Evolutionary conservation across 2,888 invertebrate species (phyloP), one percentile per base, ranked within the genome.

Genomic region (Acrobeloides nanus): DNA sequence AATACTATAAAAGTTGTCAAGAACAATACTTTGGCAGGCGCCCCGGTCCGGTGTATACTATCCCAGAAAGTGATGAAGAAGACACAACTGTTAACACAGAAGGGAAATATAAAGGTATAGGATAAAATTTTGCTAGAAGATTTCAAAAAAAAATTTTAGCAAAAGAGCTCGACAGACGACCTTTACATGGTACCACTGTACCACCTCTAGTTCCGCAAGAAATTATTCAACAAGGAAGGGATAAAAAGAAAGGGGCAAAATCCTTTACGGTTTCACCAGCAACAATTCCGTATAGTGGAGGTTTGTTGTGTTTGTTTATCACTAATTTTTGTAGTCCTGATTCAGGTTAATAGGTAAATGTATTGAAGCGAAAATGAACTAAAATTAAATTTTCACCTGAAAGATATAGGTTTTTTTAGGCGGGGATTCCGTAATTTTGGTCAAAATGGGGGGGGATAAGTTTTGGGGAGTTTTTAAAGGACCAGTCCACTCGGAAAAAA

Each of bases 21-120:
- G 23, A 39, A n/a, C 44, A 50, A 50, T 27, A 51, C 37, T 26
- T 37, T 29, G n/a, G 34, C 37, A 64, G 67, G 46, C 55, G 71
- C 15, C 68, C 73, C 0, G 69, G 72, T 15, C 67, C 72, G 5
- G 72, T 73, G n/a, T 72, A 73, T 48, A 73, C 73, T 7, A 73
- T 73, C 15, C 67, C 69, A 5, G 73, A 73, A 51, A 70, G 72
- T 40, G 72, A 73, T 29, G 67, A 68, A 47, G 66, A 62, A 31
- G 61, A 43, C 3, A 26, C 56, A 24, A 53, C 60, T 8, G 38
- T 57, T 20, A 56, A 38, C 29, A 61, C 62, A 8, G 62, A 64
- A 24, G 59, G 62, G 45, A 42, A 53, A 37, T 39, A 64, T 42
- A 47, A 57, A 44, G 61, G 61, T 61, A 21, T 10, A 35, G 21